Conservation (phyloP, 2,888 invertebrate genomes). For the Listrodromus nycthemerus region DNA sequence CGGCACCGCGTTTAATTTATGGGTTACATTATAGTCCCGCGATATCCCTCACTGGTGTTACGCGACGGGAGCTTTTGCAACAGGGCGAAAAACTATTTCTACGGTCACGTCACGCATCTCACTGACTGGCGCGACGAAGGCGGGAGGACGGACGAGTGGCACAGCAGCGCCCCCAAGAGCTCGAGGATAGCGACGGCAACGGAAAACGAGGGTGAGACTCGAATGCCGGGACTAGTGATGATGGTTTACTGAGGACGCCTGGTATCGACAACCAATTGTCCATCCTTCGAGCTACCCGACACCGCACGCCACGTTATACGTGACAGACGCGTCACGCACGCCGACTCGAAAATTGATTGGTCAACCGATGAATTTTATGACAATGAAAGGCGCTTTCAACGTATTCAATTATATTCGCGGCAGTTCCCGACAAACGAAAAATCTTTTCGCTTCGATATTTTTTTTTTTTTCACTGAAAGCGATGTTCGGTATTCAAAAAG, state of each 20-base stretch:
- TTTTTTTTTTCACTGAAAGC: no score
- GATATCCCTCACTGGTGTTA: constrained; percentile 18
- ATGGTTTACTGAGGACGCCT: constrained; percentile 46
- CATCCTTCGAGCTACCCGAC: constrained; percentile 31
- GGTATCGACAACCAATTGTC: constrained; percentile 71
- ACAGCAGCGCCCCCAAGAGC: neutral
- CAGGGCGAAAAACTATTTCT: constrained; percentile 27
- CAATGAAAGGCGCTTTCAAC: neutral
- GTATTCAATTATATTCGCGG: neutral
- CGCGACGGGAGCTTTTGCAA: constrained; percentile 16
- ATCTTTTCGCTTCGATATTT: no score
- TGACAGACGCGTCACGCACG: constrained; percentile 29
- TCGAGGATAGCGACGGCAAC: neutral
- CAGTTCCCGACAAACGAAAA: constrained; percentile 4
- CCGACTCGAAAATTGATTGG: constrained; percentile 37
- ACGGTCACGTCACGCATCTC: constrained; percentile 17
- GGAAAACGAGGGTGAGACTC: neutral
- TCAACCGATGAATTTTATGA: constrained; percentile 41
- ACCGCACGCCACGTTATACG: constrained; percentile 7
- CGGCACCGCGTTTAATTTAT: constrained; percentile 54
- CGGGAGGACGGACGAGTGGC: neutral
- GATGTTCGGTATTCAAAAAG: no score
- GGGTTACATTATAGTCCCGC: constrained; percentile 50
- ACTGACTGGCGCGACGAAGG: neutral
- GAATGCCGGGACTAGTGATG: neutral